phyloP scores from a whole-genome alignment of 2,113 vertebrate species.

The Leptosomus discolor region DNA sequence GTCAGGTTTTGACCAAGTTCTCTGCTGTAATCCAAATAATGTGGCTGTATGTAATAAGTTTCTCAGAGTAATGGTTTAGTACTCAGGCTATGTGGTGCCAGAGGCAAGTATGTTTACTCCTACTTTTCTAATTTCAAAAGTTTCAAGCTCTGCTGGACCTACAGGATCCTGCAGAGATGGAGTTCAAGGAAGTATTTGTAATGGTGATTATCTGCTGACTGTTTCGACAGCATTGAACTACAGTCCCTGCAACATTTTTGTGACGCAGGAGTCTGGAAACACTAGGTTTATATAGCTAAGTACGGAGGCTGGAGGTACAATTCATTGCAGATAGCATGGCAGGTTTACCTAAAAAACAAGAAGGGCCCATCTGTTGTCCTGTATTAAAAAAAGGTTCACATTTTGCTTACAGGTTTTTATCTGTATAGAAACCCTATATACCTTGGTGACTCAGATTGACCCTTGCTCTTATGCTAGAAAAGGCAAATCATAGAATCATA shows the following conservation, averaged over 20 bases:
- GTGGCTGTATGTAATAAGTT: neutral
- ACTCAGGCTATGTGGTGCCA: neutral
- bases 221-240: neutral
- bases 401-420: neutral
- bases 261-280: neutral
- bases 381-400: neutral
- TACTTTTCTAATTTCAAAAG: neutral
- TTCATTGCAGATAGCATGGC: neutral
- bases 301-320: neutral
- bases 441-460: neutral
- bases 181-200: neutral
- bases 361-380: neutral
- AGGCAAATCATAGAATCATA: neutral
- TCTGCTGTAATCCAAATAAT: neutral
- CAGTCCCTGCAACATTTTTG: neutral
- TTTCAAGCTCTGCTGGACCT: neutral
- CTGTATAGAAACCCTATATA: neutral
- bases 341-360: neutral
- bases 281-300: neutral
- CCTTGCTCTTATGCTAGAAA: neutral
- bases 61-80: neutral
- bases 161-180: neutral
- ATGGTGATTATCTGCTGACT: neutral
- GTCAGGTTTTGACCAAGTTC: neutral
- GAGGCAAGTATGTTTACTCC: neutral